Conservation (phyloP, 2,797 vertebrate genomes). For the Varecia variegata region DNA sequence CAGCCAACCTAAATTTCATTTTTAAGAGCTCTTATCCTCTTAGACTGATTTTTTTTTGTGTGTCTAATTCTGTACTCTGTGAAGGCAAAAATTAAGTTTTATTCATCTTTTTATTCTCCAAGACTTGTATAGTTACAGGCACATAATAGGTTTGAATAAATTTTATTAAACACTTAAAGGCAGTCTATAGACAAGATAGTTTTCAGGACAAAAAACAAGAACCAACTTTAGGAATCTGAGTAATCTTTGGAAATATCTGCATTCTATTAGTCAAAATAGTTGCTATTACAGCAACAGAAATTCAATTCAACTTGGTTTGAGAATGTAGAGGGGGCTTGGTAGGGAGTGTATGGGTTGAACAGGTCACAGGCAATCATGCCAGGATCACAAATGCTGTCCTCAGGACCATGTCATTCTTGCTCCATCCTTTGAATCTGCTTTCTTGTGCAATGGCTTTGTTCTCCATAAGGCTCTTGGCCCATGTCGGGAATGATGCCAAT, state of each 20-base stretch:
- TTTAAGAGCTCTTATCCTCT: neutral
- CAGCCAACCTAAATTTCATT: neutral
- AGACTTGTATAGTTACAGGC: neutral
- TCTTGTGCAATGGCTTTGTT: neutral
- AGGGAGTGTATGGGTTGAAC: neutral
- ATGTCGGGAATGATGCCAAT: neutral
- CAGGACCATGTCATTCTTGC: neutral
- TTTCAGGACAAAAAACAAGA: neutral
- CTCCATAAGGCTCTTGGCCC: neutral
- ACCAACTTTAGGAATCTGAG: neutral
- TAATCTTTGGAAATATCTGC: neutral
- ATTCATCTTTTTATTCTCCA: neutral
- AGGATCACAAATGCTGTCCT: no score
- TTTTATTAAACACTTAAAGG: neutral
- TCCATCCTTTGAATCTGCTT: conserved; percentile 7
- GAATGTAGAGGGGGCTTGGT: neutral
- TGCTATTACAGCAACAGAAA: neutral
- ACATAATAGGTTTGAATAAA: neutral
- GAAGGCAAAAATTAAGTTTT: neutral
- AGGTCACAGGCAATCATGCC: neutral
- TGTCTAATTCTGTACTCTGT: neutral
- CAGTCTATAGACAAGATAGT: neutral
- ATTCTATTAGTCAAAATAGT: neutral
- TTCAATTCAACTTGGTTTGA: neutral
- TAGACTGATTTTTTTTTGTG: neutral